A percentile compares a stretch with the other conserved stretches of the same genome.
Conservation (phyloP, 2,888 invertebrate genomes). For the Tetragonisca angustula region DNA sequence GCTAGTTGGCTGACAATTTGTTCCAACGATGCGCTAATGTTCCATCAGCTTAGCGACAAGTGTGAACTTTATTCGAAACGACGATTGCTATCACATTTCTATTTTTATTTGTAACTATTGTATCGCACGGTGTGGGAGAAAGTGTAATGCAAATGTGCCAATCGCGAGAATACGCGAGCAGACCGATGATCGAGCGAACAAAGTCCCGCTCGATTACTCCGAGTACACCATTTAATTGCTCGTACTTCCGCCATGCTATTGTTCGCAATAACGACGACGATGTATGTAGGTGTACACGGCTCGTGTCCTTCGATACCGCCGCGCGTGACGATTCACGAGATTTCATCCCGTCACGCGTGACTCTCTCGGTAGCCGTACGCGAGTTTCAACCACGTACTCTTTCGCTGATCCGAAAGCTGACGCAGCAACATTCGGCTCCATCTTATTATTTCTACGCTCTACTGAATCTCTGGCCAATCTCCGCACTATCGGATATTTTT, state of each 20-base stretch:
- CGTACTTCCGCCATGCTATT: not conserved
- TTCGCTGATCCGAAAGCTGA: not conserved
- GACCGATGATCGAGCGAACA: not conserved
- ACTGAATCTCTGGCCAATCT: not conserved
- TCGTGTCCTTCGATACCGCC: not conserved
- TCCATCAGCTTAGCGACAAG: not conserved
- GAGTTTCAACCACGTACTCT: not conserved
- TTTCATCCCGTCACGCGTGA: constrained; percentile 4
- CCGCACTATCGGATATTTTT: too few species aligned
- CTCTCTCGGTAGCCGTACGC: not conserved
- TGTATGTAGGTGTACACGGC: not conserved
- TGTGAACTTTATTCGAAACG: not conserved
- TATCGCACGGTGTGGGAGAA: too few species aligned
- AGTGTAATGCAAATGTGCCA: too few species aligned
- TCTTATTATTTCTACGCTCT: not conserved
- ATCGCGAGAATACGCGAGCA: not conserved
- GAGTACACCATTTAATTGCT: constrained; percentile 10
- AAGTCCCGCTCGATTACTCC: not conserved
- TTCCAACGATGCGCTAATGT: not conserved
- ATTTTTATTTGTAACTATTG: too few species aligned
- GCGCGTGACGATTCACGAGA: constrained; percentile 1
- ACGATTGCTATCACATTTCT: too few species aligned
- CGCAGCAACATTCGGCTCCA: too few species aligned
- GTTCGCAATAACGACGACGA: constrained; percentile 3
- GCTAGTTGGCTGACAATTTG: constrained; percentile 21